Evolutionary conservation across 2,888 invertebrate genomes (phyloP).

Genomic region (Phyllotreta striolata): DNA sequence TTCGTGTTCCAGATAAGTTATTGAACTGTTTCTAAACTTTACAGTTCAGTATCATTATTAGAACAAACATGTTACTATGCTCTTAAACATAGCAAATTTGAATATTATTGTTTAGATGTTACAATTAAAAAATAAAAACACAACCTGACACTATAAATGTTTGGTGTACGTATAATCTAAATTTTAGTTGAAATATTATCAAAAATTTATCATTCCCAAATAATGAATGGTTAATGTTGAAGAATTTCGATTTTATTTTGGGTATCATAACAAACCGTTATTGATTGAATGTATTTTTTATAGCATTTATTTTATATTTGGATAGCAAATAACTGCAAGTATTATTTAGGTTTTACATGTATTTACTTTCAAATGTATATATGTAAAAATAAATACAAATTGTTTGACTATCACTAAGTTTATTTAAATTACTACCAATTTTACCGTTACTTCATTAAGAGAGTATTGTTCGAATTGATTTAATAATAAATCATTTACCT

Average conservation of each 20-base stretch:
- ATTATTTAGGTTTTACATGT: slow-evolving; percentile 20
- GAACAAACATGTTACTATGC: no score
- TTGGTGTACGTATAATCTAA: neutral
- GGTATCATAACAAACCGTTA: neutral
- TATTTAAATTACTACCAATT: no score
- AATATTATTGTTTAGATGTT: no score
- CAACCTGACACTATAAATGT: neutral
- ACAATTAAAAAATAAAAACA: neutral
- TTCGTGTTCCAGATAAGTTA: no score
- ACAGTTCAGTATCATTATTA: no score
- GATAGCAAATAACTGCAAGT: slow-evolving; percentile 9
- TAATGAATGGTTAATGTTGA: neutral
- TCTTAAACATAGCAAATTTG: no score
- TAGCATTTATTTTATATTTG: slow-evolving; percentile 25
- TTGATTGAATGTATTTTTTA: slow-evolving; percentile 1
- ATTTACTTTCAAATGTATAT: slow-evolving; percentile 41
- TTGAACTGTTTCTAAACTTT: no score
- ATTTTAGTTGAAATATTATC: neutral
- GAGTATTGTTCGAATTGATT: no score
- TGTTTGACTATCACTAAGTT: no score
- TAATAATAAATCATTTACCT: no score
- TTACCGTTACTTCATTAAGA: no score
- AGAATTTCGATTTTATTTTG: slow-evolving; percentile 1
- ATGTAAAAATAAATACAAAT: slow-evolving; percentile 42
- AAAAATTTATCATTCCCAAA: slow-evolving; percentile 9